Evolutionary conservation across 2,888 invertebrate genomes (phyloP).

Genomic region (Heliconius ethilla): DNA sequence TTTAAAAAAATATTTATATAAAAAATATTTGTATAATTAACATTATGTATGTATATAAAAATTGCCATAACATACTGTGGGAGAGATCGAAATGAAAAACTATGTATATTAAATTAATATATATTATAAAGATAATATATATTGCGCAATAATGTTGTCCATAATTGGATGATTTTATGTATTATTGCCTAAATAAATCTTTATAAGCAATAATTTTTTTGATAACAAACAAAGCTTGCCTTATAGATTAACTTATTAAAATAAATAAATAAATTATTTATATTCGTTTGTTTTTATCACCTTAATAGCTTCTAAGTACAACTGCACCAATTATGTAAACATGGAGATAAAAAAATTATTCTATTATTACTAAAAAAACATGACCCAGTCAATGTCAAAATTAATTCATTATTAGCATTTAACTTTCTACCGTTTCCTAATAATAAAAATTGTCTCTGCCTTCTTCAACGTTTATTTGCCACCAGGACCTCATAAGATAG

Average conservation of each 20-base stretch:
- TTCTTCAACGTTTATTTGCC: no score
- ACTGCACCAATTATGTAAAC: neutral
- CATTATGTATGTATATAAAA: neutral
- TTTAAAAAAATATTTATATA: neutral
- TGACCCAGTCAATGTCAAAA: no score
- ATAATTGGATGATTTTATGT: no score
- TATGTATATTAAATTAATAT: neutral
- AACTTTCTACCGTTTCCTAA: no score
- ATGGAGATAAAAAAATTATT: neutral
- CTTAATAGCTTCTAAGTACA: neutral
- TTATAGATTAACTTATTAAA: slow-evolving; percentile 32
- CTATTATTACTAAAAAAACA: neutral
- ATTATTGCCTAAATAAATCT: neutral
- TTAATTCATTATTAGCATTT: no score
- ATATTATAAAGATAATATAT: neutral
- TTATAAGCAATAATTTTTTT: slow-evolving; percentile 27
- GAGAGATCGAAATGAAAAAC: neutral
- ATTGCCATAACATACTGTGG: neutral
- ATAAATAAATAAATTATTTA: slow-evolving; percentile 8
- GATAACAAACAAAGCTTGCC: slow-evolving; percentile 35
- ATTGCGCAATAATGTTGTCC: neutral
- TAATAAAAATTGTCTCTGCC: no score
- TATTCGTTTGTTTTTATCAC: slow-evolving; percentile 26
- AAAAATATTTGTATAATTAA: neutral
- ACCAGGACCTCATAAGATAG: no score